A percentile compares a stretch with the other conserved stretches of the same genome.
phyloP scores from a whole-genome alignment of 2,113 vertebrate species.

The Lagenorhynchus albirostris region DNA sequence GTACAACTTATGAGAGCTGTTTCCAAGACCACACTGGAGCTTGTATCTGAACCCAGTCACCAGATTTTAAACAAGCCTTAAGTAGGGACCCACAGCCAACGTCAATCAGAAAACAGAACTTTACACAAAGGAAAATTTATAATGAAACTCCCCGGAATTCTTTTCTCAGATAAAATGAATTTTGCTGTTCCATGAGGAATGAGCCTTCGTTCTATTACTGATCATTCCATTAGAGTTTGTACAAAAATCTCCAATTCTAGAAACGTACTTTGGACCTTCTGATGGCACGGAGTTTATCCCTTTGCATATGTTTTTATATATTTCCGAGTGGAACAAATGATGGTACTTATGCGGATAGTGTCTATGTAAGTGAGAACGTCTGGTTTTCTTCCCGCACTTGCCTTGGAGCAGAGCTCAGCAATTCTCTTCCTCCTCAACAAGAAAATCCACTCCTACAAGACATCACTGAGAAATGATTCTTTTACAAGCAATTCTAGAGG shows the following conservation, averaged over 20 bases:
- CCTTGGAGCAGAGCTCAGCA: background rate
- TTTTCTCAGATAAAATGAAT: background rate
- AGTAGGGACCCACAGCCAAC: rapidly evolving
- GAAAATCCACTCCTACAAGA: background rate
- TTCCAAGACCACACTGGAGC: background rate
- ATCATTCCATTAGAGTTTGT: too few relatives aligned
- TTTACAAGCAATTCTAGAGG: background rate
- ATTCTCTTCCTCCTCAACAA: background rate
- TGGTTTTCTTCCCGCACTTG: rapidly evolving
- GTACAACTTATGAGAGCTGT: background rate
- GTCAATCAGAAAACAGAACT: background rate
- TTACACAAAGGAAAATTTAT: too few relatives aligned
- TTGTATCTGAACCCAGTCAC: background rate
- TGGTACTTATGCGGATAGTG: rapidly evolving
- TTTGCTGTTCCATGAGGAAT: rapidly evolving
- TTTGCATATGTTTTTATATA: rapidly evolving
- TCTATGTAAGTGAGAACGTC: rapidly evolving
- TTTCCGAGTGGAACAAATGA: rapidly evolving
- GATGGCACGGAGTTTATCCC: rapidly evolving
- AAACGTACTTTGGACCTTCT: too few relatives aligned
- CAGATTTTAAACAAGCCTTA: rapidly evolving
- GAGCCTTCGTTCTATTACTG: rapidly evolving
- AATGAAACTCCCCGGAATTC: rapidly evolving
- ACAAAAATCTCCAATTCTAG: rapidly evolving
- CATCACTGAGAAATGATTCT: background rate